These are phyloP conservation scores for Rhagoletis zephyria DNA, from an alignment of 1,140 invertebrate species.

Conservation along the genomic window DNA sequence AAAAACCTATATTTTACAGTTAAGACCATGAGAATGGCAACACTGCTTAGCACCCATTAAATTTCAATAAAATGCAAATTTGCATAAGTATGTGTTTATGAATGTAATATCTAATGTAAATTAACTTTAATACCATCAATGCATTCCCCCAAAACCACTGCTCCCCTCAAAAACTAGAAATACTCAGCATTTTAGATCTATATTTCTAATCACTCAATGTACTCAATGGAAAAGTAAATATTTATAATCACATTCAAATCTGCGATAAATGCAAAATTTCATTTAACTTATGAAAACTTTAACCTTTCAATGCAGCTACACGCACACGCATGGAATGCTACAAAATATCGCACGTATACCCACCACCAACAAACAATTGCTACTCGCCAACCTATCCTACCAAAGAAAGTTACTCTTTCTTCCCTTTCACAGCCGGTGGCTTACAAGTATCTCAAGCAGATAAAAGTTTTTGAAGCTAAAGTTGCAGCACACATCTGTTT, in stretches of 20 bases:
- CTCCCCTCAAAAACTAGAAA: background rate
- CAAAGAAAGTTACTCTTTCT: background rate
- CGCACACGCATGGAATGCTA: background rate
- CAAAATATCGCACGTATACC: background rate
- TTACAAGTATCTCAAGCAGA: constrained; percentile 30
- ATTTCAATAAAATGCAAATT: too few relatives aligned
- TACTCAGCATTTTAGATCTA: background rate
- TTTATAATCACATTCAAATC: constrained; percentile 55
- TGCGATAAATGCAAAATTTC: constrained; percentile 51
- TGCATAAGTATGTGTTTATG: too few relatives aligned
- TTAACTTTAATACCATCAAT: background rate
- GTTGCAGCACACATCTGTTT: constrained; percentile 41
- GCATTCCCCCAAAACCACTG: background rate
- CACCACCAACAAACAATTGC: background rate
- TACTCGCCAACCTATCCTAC: background rate
- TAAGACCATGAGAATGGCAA: too few relatives aligned
- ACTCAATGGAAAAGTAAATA: constrained; percentile 51
- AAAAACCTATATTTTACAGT: too few relatives aligned
- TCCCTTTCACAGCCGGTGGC: background rate
- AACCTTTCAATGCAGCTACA: background rate
- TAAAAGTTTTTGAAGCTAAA: constrained; percentile 51
- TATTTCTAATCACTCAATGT: constrained; percentile 39
- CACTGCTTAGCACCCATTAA: too few relatives aligned
- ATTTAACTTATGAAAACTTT: constrained; percentile 53
- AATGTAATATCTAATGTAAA: background rate